Percentiles rank a stretch among this genome's conserved stretches.
These are phyloP conservation scores for Pristionchus mayeri DNA, from an alignment of 2,888 invertebrate genomes.

Conservation along the genomic window DNA sequence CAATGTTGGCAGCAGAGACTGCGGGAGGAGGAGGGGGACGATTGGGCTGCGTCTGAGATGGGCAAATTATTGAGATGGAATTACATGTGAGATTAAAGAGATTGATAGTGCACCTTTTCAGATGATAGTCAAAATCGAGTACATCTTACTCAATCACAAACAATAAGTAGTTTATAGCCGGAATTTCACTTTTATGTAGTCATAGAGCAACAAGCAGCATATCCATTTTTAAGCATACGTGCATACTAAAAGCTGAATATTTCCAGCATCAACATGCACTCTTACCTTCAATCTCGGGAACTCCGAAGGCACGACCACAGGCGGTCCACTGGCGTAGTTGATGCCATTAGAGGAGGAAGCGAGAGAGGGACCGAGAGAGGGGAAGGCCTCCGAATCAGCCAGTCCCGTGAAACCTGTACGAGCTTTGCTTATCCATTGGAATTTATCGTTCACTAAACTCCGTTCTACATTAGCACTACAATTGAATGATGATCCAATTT, in stretches of 20 bases:
- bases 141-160: too few species aligned
- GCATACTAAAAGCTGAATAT: too few species aligned
- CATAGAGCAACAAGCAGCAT: too few species aligned
- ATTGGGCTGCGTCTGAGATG: conserved; percentile 12
- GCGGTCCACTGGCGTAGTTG: conserved; percentile 37
- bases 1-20: conserved; percentile 30
- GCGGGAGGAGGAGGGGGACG: background rate
- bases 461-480: background rate
- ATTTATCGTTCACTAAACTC: background rate
- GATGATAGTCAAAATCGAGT: too few species aligned
- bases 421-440: too few species aligned
- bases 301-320: conserved; percentile 53
- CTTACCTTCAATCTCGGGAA: conserved; percentile 59
- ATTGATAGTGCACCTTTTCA: too few species aligned
- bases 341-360: conserved; percentile 28
- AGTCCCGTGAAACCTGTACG: conserved; percentile 10
- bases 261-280: too few species aligned
- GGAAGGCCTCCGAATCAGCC: conserved; percentile 17
- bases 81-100: too few species aligned
- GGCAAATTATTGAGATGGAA: background rate
- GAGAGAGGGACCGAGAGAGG: conserved; percentile 12
- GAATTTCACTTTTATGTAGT: too few species aligned
- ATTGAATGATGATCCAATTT: background rate
- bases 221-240: too few species aligned
- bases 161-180: too few species aligned